Base-by-base conservation (phyloP, 2,888 invertebrate genomes). In the Amphimallon solstitiale region DNA sequence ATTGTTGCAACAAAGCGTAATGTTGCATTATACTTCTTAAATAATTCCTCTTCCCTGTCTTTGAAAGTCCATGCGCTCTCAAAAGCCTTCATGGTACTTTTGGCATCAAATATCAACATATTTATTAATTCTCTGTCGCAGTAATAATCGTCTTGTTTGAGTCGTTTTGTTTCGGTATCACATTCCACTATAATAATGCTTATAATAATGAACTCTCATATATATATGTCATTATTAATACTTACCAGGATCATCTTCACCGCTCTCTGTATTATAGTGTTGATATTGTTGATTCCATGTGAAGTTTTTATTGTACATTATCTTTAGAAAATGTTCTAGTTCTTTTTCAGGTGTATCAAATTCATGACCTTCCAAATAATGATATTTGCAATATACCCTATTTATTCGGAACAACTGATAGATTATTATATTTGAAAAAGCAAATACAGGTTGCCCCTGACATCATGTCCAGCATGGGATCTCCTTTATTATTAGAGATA, bases 361-460 rank as follows among this genome's bases (percentile, higher is more conserved):
- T 75, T 90, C 90, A 74, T 92, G 92, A 0, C 90, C 91, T 78
- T 92, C 91, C 59, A 92, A 83, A 76, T 94, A 93, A 78, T 93
- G 93, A 78, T 92, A 94, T 76, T 92, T 92, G 79, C 95, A 95
- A 79, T 94, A 95, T 0, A 93, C 91, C 92, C 92, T 92, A 78
- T 10, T 29, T 29, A 5, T 29, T 2, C n/a, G n/a, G n/a, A n/a
- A n/a, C n/a, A n/a, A n/a, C n/a, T n/a, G n/a, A n/a, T n/a, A n/a
- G n/a, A n/a, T n/a, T n/a, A n/a, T n/a, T n/a, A n/a, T n/a, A n/a
- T n/a, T n/a, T n/a, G n/a, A n/a, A n/a, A n/a, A n/a, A n/a, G n/a
- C n/a, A n/a, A n/a, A n/a, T n/a, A n/a, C n/a, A n/a, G n/a, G n/a
- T n/a, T n/a, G n/a, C n/a, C n/a, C n/a, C n/a, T n/a, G n/a, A n/a